Conservation (phyloP, 1,140 invertebrate species). For the Rhizoglyphus robini region DNA sequence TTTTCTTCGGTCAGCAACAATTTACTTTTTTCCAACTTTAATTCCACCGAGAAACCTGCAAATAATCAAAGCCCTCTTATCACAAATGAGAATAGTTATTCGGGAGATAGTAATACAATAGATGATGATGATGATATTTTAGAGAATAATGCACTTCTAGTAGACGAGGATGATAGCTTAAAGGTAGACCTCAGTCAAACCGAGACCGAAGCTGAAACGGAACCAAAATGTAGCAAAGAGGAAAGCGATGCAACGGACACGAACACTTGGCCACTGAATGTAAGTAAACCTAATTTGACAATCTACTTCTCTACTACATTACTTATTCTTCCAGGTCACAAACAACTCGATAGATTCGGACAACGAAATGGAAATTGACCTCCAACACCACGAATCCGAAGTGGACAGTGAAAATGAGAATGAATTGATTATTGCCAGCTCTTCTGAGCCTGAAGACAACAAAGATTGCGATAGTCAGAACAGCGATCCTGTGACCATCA, state of each 20-base stretch:
- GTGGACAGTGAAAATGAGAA: constrained; percentile 1
- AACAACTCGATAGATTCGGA: background rate
- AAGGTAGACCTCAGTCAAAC: background rate
- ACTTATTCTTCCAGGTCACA: too few relatives aligned
- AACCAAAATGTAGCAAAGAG: background rate
- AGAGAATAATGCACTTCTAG: background rate
- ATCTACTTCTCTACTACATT: too few relatives aligned
- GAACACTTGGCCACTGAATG: background rate
- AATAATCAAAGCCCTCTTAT: background rate
- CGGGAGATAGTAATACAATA: background rate
- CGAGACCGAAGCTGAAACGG: background rate
- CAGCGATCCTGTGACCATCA: background rate
- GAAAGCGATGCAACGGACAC: background rate
- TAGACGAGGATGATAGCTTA: background rate
- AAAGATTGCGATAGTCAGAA: background rate
- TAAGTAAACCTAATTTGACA: background rate
- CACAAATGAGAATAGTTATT: background rate
- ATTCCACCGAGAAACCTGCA: too few relatives aligned
- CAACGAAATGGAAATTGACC: background rate
- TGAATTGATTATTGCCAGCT: constrained; percentile 2
- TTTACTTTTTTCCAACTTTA: background rate
- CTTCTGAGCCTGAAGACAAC: background rate
- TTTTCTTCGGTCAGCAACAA: background rate
- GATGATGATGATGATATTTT: constrained; percentile 1
- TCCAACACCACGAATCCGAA: background rate